Conservation (phyloP, 1,140 invertebrate genomes). For the Meteorus sp. region DNA sequence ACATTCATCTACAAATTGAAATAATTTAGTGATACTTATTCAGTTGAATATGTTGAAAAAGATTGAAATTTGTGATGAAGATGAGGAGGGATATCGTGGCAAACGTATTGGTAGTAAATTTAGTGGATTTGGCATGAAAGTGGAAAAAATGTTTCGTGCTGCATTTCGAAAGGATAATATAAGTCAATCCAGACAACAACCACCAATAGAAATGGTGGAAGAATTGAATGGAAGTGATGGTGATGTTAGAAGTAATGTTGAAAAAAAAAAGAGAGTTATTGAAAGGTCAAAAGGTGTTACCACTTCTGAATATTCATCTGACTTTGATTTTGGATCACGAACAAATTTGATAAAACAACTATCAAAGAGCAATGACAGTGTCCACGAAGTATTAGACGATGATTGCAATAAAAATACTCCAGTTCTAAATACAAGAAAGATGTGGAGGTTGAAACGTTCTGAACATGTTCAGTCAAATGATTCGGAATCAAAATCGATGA, state of each 20-base stretch:
- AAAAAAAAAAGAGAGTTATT: not conserved
- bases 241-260: not conserved
- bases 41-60: conserved; percentile 2
- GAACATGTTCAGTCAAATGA: conserved; percentile 11
- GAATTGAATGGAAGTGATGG: not conserved
- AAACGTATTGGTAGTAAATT: conserved; percentile 7
- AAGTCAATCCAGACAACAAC: conserved; percentile 8
- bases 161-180: conserved; percentile 12
- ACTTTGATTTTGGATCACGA: not conserved
- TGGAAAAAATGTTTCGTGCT: conserved; percentile 18
- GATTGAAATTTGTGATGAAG: conserved; percentile 3
- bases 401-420: not conserved
- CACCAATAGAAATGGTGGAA: not conserved
- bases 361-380: not conserved
- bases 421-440: not conserved
- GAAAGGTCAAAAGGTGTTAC: not conserved
- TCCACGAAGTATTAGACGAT: not conserved
- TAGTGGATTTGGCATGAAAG: conserved; percentile 10
- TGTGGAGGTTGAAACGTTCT: conserved; percentile 1
- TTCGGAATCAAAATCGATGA: conserved; percentile 30
- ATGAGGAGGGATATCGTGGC: not conserved
- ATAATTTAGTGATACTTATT: not conserved
- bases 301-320: not conserved
- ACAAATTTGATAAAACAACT: not conserved
- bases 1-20: not conserved